Evolutionary conservation across 2,888 invertebrate genomes (phyloP).

Genomic region (Eristalis tenax): DNA sequence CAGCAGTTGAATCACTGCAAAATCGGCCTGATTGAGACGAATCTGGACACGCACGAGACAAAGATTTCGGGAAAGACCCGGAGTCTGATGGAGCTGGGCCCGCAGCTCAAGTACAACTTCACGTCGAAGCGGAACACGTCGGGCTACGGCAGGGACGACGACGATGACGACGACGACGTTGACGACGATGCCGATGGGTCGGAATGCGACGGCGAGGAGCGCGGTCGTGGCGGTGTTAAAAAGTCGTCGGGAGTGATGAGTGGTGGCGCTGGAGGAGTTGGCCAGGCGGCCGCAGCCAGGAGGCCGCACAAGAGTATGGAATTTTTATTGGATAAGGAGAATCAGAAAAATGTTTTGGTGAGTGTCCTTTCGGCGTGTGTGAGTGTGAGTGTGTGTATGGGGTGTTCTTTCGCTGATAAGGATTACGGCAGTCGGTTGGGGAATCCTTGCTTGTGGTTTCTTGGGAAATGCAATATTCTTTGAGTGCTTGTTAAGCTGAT

Average conservation of each 20-base stretch:
- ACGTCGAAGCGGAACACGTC: conserved; percentile 56
- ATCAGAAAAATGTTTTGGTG: conserved; percentile 92
- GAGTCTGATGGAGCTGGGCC: conserved; percentile 85
- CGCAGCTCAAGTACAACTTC: conserved; percentile 73
- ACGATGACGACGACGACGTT: conserved; percentile 23
- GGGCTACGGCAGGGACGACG: conserved; percentile 47
- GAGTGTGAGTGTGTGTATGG: background rate
- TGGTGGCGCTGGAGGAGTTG: conserved; percentile 73
- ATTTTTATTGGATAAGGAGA: conserved; percentile 96
- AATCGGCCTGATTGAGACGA: conserved; percentile 93
- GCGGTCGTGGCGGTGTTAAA: conserved; percentile 74
- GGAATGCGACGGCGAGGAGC: conserved; percentile 51
- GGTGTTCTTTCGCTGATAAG: background rate
- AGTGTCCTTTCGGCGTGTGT: conserved; percentile 80
- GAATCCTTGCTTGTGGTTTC: background rate
- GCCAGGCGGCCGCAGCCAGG: conserved; percentile 78
- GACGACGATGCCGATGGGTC: conserved; percentile 51
- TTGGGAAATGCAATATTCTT: background rate
- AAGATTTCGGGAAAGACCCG: conserved; percentile 85
- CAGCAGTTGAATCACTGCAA: conserved; percentile 73
- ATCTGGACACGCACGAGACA: conserved; percentile 90
- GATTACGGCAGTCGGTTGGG: background rate
- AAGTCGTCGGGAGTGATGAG: conserved; percentile 74
- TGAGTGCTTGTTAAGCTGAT: background rate
- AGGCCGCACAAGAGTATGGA: conserved; percentile 95